Base-by-base conservation (phyloP, 2,113 vertebrate species). In the Baryphthengus martii region DNA sequence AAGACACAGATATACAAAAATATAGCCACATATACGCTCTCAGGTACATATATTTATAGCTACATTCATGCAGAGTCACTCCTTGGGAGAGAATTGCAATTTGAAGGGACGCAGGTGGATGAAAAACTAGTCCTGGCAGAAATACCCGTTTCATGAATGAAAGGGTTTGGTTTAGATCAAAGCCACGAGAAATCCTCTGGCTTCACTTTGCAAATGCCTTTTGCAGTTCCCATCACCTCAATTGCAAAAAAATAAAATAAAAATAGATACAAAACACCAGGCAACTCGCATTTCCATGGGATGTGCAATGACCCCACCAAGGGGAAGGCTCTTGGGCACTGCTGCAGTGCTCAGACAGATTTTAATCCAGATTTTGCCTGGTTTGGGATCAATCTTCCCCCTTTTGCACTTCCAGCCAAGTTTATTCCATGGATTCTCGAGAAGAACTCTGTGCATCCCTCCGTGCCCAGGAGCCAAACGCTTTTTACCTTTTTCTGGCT, bases 21-120 rank as follows among this genome's bases (percentile, higher is more conserved):
- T 8, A 3, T 2, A 50, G 45, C 0, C 31, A 19, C 49, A 18
- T n/a, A 9, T 1, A 6, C 8, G 10, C 3, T 37, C 47, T 37
- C 26, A 10, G 58, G 61, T 66, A 59, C 12, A 18, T 8, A 10
- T 2, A 6, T 4, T 0, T 4, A 6, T 21, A 6, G 10, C 9
- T 3, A 6, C 11, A 15, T 0, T 29, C 9, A 20, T 13, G 5
- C 13, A 26, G 68, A 80, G 61, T 16, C 58, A 11, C 28, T 77
- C 16, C 7, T 2, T 3, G 70, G 40, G 63, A n/a, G 39, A n/a
- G 21, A 70, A 23, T 3, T 42, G 52, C 68, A 45, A n/a, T 40
- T 50, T 12, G 0, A n/a, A n/a, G 59, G 7, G 68, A 50, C 14
- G 25, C 50, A 67, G 65, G 68, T 35, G 87, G 59, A 23, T 9